phyloP scores from a whole-genome alignment of 64 coral and sea anemone genomes.

The Anthopleura sola region DNA sequence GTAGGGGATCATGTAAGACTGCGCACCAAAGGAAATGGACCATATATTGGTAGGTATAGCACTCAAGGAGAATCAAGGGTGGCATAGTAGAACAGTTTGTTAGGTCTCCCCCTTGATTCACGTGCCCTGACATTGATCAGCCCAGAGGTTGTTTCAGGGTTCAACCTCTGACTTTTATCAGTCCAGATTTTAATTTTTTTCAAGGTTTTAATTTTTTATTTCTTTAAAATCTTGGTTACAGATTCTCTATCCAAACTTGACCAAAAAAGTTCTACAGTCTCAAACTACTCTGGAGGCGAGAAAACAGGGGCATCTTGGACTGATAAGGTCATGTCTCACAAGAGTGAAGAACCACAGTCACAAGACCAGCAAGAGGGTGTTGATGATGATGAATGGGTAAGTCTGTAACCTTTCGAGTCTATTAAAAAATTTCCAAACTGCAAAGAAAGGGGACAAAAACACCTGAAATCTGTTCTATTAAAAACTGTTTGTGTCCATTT shows the following conservation, averaged over 20 bases:
- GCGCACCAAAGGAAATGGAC: slow-evolving; percentile 67
- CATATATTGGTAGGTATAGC: slow-evolving; percentile 62
- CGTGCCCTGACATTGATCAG: too few species aligned
- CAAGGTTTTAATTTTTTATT: not conserved
- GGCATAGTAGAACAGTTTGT: not conserved
- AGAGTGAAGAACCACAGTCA: slow-evolving; percentile 31
- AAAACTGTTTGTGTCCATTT: too few species aligned
- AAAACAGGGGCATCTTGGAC: slow-evolving; percentile 63
- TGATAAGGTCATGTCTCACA: slow-evolving; percentile 79
- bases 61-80: not conserved
- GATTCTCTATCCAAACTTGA: slow-evolving; percentile 72
- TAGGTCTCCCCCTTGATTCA: too few species aligned
- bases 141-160: too few species aligned
- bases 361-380: slow-evolving; percentile 57
- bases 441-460: too few species aligned
- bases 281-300: slow-evolving; percentile 81
- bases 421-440: too few species aligned
- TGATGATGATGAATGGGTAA: slow-evolving; percentile 82
- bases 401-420: too few species aligned
- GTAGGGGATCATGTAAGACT: slow-evolving; percentile 63
- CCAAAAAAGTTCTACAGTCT: slow-evolving; percentile 41
- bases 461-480: too few species aligned
- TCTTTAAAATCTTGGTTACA: not conserved
- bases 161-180: too few species aligned
- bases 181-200: too few species aligned